Conservation (phyloP, 1,140 invertebrate genomes). For the Samia ricini region DNA sequence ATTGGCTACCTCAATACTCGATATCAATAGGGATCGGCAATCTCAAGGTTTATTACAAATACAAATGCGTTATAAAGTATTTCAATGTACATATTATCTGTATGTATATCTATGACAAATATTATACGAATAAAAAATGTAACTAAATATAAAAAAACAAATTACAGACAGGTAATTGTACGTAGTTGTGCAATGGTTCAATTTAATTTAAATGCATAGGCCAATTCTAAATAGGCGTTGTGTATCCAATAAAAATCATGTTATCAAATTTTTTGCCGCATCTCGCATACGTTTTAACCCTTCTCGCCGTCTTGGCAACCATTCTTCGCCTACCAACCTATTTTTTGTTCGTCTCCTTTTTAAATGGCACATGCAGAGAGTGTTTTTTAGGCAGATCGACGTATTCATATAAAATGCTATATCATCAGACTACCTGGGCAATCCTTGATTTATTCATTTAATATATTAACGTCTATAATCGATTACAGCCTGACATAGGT, state of each 20-base stretch:
- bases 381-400: constrained; percentile 54
- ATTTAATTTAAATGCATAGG: constrained; percentile 5
- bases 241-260: constrained; percentile 45
- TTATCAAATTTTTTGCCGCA: constrained; percentile 64
- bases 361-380: constrained; percentile 75
- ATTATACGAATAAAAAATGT: too few relatives aligned
- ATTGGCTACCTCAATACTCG: too few relatives aligned
- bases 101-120: too few relatives aligned
- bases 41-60: too few relatives aligned
- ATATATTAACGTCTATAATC: constrained; percentile 65
- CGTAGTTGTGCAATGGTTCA: not conserved
- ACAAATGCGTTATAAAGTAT: too few relatives aligned
- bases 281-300: constrained; percentile 67
- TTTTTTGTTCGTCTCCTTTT: constrained; percentile 70
- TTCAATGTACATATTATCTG: too few relatives aligned
- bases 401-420: constrained; percentile 68
- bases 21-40: too few relatives aligned
- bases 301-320: constrained; percentile 60
- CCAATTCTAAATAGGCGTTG: constrained; percentile 27
- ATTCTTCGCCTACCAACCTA: constrained; percentile 64
- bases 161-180: too few relatives aligned
- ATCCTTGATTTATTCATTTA: constrained; percentile 59
- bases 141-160: too few relatives aligned
- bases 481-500: constrained; percentile 45
- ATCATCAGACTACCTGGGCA: constrained; percentile 72